Evolutionary conservation across 2,797 vertebrate genomes (phyloP), one percentile per base, ranked within the genome.

Genomic region (Sparus aurata): DNA sequence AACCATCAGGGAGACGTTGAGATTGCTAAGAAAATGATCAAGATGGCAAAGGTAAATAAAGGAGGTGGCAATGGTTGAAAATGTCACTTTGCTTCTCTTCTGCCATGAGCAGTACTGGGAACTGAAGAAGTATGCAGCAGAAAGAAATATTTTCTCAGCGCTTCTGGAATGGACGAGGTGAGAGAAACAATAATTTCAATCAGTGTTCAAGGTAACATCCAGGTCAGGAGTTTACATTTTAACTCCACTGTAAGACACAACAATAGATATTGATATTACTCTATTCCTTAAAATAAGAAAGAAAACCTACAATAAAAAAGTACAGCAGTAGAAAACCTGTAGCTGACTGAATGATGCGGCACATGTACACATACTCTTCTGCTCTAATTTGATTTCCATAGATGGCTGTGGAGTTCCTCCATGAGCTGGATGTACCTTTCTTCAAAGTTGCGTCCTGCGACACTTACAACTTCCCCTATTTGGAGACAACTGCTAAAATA

Each of bases 131-230:
- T 98, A 96, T 0, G 97, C 98, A 0, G 47, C 95, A 49, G 97
- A 99, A 55, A 85, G 98, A 1, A 98, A 96, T 50, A 99, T 99
- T 98, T 95, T 94, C 99, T 99, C 91, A 98, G 98, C 0, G 98
- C 98, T 22, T 99, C 98, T 0, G 98, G 98, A 55, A 99, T 99
- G 98, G 98, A 99, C 23, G 98, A 99, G 96, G 98, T 99, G 84
- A 94, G 74, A 13, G 23, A 30, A 4, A 22, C 8, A 9, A 9
- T 34, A 1, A 34, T 34, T 34, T 34, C 34, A 9, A 34, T 34
- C 34, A 9, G 34, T 34, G 34, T 1, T 8, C 7, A 34, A 34
- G 34, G 34, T 34, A 34, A 34, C 34, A 9, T 8, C 7, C 34
- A 34, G 34, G 34, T 34, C 34, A 34, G 34, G 34, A 34, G 34